Percentiles rank a stretch among this genome's conserved stretches.
Evolutionary conservation across 2,888 invertebrate genomes (phyloP).

Genomic region (Plagiodera versicolora): DNA sequence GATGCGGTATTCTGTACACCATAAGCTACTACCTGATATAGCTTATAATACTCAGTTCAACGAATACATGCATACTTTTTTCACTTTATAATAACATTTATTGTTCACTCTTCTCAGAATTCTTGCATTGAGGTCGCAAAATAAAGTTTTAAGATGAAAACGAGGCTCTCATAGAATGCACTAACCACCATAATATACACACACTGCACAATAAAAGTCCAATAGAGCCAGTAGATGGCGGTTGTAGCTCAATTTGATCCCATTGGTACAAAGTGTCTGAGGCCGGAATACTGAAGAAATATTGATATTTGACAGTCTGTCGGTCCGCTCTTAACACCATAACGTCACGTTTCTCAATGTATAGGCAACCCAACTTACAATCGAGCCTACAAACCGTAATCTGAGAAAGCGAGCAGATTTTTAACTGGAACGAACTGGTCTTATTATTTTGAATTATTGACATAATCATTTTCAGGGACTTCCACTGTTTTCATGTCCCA

Average conservation of each 20-base stretch:
- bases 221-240: not conserved
- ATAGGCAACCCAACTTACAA: not conserved
- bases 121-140: not conserved
- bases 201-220: not conserved
- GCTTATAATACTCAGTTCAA: constrained; percentile 2
- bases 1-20: not conserved
- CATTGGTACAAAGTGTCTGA: not conserved
- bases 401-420: no score
- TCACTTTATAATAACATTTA: not conserved
- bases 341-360: not conserved
- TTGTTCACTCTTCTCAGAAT: not conserved
- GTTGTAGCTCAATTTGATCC: not conserved
- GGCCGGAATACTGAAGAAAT: not conserved
- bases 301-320: not conserved
- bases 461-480: no score
- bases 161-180: not conserved
- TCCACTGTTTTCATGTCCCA: no score
- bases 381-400: no score
- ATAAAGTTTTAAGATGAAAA: not conserved
- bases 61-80: not conserved
- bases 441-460: no score
- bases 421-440: no score
- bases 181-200: not conserved
- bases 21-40: not conserved
- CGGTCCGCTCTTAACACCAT: no score